Evolutionary conservation across 2,113 vertebrate genomes (phyloP).

Genomic region (Zapus hudsonius): DNA sequence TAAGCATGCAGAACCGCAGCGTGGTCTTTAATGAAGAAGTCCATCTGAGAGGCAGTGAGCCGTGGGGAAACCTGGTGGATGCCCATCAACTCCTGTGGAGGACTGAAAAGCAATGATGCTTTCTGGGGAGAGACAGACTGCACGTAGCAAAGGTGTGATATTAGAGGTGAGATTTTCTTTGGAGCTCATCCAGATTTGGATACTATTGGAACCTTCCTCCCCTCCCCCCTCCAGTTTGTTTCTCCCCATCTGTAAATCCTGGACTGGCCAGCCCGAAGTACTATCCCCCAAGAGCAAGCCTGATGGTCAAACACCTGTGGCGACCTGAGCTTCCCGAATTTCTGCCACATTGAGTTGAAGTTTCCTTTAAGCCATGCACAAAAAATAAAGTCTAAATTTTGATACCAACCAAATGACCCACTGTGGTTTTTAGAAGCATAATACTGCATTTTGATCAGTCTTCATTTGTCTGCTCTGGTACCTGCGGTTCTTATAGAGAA

Average conservation of each 20-base stretch:
- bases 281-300: slow-evolving; percentile 77
- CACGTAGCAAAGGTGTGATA: slow-evolving; percentile 79
- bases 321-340: slow-evolving; percentile 65
- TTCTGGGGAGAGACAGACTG: slow-evolving; percentile 70
- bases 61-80: slow-evolving; percentile 42
- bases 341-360: slow-evolving; percentile 76
- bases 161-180: slow-evolving; percentile 78
- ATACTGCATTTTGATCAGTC: slow-evolving; percentile 72
- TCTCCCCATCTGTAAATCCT: slow-evolving; percentile 78
- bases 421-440: slow-evolving; percentile 67
- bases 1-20: slow-evolving; percentile 51
- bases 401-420: slow-evolving; percentile 73
- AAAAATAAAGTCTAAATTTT: slow-evolving; percentile 84
- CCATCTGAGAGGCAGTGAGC: slow-evolving; percentile 24
- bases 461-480: slow-evolving; percentile 50
- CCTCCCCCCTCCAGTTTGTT: slow-evolving; percentile 54
- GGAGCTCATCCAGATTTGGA: slow-evolving; percentile 68
- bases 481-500: slow-evolving; percentile 43
- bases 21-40: slow-evolving; percentile 72
- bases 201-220: slow-evolving; percentile 62
- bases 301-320: slow-evolving; percentile 83
- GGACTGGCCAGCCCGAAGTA: slow-evolving; percentile 66
- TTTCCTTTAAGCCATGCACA: slow-evolving; percentile 72
- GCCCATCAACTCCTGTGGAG: background rate
- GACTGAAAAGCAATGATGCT: slow-evolving; percentile 67